A percentile compares a stretch with the other conserved stretches of the same genome.
Evolutionary conservation across 2,113 vertebrate species (phyloP).

Genomic region (Beaufortia kweichowensis): DNA sequence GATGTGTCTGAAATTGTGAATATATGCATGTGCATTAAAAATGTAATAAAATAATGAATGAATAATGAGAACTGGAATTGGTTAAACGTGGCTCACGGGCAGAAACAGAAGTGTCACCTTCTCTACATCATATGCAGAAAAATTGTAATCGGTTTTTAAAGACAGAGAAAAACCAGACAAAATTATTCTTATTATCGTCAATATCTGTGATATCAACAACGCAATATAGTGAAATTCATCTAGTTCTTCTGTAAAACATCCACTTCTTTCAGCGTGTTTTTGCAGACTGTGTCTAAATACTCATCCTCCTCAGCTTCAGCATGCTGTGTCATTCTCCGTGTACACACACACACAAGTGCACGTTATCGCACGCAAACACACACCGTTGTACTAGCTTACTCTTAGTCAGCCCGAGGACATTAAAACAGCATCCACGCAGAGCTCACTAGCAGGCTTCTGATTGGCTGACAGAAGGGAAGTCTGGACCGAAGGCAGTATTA

Average conservation of each 20-base stretch:
- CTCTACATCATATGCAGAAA: not conserved
- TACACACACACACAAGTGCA: constrained; percentile 4
- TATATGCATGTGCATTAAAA: constrained; percentile 21
- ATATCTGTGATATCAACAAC: too few species aligned
- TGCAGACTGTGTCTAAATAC: not conserved
- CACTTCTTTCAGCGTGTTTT: too few species aligned
- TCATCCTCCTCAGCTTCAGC: constrained; percentile 10
- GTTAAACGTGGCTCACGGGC: constrained; percentile 10
- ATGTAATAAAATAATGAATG: not conserved
- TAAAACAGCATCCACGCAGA: constrained; percentile 32
- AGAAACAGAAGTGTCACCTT: not conserved
- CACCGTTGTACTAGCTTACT: constrained; percentile 35
- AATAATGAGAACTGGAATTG: constrained; percentile 2
- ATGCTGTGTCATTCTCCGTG: constrained; percentile 11
- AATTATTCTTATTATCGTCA: too few species aligned
- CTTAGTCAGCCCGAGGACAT: constrained; percentile 36
- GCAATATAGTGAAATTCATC: too few species aligned
- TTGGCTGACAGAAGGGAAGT: constrained; percentile 38
- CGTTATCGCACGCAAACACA: constrained; percentile 1
- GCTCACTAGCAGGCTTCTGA: constrained; percentile 35
- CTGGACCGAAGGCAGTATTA: constrained; percentile 32
- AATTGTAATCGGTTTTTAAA: not conserved
- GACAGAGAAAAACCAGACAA: not conserved
- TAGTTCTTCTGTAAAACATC: too few species aligned
- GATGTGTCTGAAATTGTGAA: constrained; percentile 4